These are phyloP conservation scores for Tenthredo amoena DNA, from an alignment of 2,888 invertebrate species.

Conservation along the genomic window DNA sequence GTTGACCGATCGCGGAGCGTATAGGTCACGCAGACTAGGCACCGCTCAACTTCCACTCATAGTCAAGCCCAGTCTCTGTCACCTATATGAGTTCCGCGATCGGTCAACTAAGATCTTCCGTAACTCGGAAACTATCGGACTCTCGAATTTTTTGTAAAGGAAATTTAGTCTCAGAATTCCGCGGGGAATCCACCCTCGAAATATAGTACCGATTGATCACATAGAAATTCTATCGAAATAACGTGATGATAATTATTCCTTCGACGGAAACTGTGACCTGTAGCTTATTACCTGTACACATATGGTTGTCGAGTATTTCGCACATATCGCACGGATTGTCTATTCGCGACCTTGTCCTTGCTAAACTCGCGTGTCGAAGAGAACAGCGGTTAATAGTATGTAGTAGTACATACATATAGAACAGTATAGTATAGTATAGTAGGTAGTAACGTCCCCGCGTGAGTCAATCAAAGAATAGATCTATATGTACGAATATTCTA, in stretches of 20 bases:
- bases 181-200: too few relatives aligned
- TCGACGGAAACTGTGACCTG: neutral
- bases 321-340: neutral
- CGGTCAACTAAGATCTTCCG: too few relatives aligned
- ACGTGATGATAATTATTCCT: neutral
- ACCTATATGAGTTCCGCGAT: too few relatives aligned
- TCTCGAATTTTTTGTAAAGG: too few relatives aligned
- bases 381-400: slow-evolving; percentile 11
- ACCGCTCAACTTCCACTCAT: too few relatives aligned
- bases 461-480: neutral
- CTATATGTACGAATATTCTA: too few relatives aligned
- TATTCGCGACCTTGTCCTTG: slow-evolving; percentile 31
- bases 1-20: too few relatives aligned
- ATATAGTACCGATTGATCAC: neutral
- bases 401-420: neutral
- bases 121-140: too few relatives aligned
- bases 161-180: too few relatives aligned
- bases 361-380: slow-evolving; percentile 22
- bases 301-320: neutral
- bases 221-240: neutral
- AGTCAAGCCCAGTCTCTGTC: too few relatives aligned
- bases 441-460: neutral
- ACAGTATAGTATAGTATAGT: neutral
- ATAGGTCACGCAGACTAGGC: too few relatives aligned
- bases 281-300: neutral